Conservation (phyloP, 1,140 invertebrate genomes). For the Galleria mellonella region DNA sequence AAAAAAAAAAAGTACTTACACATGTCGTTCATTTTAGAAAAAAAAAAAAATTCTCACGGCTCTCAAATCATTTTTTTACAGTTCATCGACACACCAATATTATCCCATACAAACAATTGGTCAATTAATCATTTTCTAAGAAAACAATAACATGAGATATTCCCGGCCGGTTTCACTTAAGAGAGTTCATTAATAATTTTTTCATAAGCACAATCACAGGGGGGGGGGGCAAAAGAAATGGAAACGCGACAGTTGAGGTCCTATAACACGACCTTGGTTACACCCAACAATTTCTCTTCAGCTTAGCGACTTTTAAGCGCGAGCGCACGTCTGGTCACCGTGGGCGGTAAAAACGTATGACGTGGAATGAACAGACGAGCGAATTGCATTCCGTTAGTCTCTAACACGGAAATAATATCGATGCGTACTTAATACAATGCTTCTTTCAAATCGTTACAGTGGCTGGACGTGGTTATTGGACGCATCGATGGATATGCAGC, state of each 20-base stretch:
- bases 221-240: slow-evolving; percentile 9
- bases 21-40: slow-evolving; percentile 47
- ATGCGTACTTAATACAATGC: slow-evolving; percentile 32
- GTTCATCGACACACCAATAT: no score
- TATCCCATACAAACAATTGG: slow-evolving; percentile 3
- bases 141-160: slow-evolving; percentile 15
- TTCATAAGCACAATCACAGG: slow-evolving; percentile 5
- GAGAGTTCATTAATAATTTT: slow-evolving; percentile 12
- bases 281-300: slow-evolving; percentile 36
- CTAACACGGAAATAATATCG: slow-evolving; percentile 11
- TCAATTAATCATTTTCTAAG: neutral
- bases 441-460: slow-evolving; percentile 12
- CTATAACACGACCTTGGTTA: slow-evolving; percentile 29
- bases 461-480: neutral
- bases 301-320: slow-evolving; percentile 17
- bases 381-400: slow-evolving; percentile 18
- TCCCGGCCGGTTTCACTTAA: slow-evolving; percentile 17
- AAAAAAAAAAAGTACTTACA: slow-evolving; percentile 41
- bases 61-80: no score
- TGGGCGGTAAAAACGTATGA: slow-evolving; percentile 57
- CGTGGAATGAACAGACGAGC: slow-evolving; percentile 47
- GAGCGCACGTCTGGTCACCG: slow-evolving; percentile 49
- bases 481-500: slow-evolving; percentile 15
- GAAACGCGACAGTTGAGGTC: slow-evolving; percentile 17
- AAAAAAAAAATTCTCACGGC: no score